phyloP scores from a whole-genome alignment of 1,140 invertebrate species.

The Oryzaephilus surinamensis region DNA sequence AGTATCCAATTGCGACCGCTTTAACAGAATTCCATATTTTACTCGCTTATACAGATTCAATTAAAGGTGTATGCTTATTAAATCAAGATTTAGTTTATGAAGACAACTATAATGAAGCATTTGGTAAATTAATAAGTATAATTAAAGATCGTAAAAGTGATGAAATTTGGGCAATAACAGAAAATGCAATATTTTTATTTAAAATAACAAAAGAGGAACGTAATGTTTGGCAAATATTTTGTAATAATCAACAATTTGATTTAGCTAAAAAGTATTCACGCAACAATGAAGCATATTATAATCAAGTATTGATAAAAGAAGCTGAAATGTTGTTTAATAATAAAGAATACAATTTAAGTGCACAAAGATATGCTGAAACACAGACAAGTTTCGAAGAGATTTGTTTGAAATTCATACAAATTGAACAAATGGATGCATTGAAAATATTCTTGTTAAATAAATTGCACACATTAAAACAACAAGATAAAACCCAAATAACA shows the following conservation, averaged over 20 bases:
- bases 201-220: constrained; percentile 76
- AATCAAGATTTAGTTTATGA: constrained; percentile 83
- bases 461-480: constrained; percentile 41
- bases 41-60: constrained; percentile 69
- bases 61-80: constrained; percentile 75
- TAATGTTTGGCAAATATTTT: constrained; percentile 82
- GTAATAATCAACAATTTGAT: constrained; percentile 79
- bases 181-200: constrained; percentile 76
- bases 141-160: constrained; percentile 67
- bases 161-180: constrained; percentile 80
- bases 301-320: constrained; percentile 78
- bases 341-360: constrained; percentile 73
- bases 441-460: constrained; percentile 72
- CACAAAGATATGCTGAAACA: constrained; percentile 77
- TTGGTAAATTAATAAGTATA: constrained; percentile 72
- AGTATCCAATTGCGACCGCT: constrained; percentile 63
- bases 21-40: constrained; percentile 86
- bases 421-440: constrained; percentile 71
- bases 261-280: constrained; percentile 72
- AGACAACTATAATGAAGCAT: constrained; percentile 69
- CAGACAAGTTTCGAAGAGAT: constrained; percentile 90
- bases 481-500: constrained; percentile 74
- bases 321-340: constrained; percentile 78
- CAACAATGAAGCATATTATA: constrained; percentile 65
- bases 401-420: constrained; percentile 82